Conservation (phyloP, 2,888 invertebrate genomes). For the Melipona bicolor region DNA sequence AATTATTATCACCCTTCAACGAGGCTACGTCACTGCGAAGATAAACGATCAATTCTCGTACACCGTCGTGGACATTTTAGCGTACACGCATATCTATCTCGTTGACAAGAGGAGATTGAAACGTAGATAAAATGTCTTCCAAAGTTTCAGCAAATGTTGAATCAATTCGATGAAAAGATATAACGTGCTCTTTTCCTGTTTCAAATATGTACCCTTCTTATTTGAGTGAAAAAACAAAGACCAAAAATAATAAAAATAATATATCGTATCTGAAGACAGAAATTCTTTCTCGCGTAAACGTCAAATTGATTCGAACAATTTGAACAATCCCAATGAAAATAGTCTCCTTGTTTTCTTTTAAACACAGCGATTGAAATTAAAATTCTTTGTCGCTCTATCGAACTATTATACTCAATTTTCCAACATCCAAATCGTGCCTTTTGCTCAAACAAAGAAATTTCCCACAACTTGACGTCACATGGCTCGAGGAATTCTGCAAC, state of each 20-base stretch:
- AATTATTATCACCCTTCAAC: constrained; percentile 55
- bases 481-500: background rate
- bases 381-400: too few relatives aligned
- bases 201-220: background rate
- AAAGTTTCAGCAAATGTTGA: background rate
- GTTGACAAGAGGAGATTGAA: background rate
- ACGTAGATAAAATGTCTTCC: background rate
- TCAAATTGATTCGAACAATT: background rate
- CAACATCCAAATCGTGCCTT: too few relatives aligned
- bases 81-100: background rate
- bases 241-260: background rate
- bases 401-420: too few relatives aligned
- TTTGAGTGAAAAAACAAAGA: background rate
- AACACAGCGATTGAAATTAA: too few relatives aligned
- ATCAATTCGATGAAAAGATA: background rate
- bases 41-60: constrained; percentile 47
- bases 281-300: background rate
- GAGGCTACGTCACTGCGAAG: constrained; percentile 5
- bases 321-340: too few relatives aligned
- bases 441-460: too few relatives aligned
- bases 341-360: too few relatives aligned
- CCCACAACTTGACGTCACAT: too few relatives aligned
- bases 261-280: background rate
- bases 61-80: background rate
- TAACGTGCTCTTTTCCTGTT: background rate